A percentile compares a stretch with the other conserved stretches of the same genome.
Conservation (phyloP, 2,797 vertebrate species). For the Echiichthys vipera region DNA sequence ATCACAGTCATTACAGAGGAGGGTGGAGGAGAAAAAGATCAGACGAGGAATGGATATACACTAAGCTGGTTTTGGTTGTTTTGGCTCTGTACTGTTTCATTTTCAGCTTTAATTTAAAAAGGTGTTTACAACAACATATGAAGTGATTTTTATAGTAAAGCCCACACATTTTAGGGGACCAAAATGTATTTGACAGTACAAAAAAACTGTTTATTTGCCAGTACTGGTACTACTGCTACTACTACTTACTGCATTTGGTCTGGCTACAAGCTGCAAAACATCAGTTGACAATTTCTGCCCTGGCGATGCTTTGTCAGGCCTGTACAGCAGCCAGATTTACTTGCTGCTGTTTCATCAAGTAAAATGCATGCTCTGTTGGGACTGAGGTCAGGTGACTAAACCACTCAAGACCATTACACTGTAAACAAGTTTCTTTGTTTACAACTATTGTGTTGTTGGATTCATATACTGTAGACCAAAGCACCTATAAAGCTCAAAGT, state of each 20-base stretch:
- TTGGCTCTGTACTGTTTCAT: background rate
- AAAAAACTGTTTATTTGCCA: too few species aligned
- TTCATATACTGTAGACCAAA: background rate
- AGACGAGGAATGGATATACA: background rate
- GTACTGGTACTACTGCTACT: too few species aligned
- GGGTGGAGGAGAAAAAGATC: background rate
- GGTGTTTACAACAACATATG: background rate
- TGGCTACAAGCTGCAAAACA: too few species aligned
- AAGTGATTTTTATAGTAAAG: background rate
- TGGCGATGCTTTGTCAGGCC: background rate
- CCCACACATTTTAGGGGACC: background rate
- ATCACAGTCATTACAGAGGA: slow-evolving; percentile 26
- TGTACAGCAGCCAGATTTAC: background rate
- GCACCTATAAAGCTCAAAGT: background rate
- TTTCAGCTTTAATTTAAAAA: background rate
- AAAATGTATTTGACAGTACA: background rate
- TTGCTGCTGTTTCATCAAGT: background rate
- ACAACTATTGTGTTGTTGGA: background rate
- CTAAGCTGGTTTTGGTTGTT: background rate
- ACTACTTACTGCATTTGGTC: too few species aligned
- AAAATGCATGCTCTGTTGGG: background rate
- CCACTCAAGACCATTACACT: background rate
- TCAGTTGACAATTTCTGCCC: too few species aligned
- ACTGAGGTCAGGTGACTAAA: too few species aligned
- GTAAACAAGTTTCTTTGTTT: too few species aligned